These are phyloP conservation scores for Sebastes goodei DNA, from an alignment of 2,797 vertebrate genomes.

Conservation along the genomic window DNA sequence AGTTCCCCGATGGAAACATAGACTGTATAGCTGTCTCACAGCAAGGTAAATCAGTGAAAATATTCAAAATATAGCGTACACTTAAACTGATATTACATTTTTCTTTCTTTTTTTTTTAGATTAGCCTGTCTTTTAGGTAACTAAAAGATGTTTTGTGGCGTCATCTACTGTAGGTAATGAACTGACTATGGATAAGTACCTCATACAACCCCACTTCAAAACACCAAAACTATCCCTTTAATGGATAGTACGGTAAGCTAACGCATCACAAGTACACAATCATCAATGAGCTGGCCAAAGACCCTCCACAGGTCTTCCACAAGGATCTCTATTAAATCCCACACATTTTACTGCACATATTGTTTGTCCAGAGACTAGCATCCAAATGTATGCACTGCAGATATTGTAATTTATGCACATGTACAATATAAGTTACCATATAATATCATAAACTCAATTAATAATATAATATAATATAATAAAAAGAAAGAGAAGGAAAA, in stretches of 20 bases:
- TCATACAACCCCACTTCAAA: too few relatives aligned
- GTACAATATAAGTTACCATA: neutral
- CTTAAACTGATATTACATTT: too few relatives aligned
- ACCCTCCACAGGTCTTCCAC: neutral
- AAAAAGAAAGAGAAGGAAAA: neutral
- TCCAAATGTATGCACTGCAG: constrained; percentile 10
- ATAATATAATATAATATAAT: neutral
- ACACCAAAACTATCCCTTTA: too few relatives aligned
- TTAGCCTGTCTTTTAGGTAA: too few relatives aligned
- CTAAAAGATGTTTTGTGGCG: too few relatives aligned
- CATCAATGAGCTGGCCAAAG: neutral
- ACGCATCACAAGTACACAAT: neutral
- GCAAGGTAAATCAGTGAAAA: too few relatives aligned
- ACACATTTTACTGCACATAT: neutral
- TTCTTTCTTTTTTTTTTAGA: too few relatives aligned
- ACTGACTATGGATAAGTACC: too few relatives aligned
- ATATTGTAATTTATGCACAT: constrained; percentile 10
- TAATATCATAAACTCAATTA: neutral
- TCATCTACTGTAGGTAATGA: too few relatives aligned
- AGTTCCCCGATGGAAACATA: too few relatives aligned
- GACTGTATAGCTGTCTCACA: too few relatives aligned
- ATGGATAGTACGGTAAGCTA: neutral
- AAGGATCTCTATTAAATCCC: neutral
- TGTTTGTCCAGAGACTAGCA: neutral
- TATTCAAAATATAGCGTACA: too few relatives aligned